These are phyloP conservation scores for Embidobia sp. DNA, from an alignment of 2,888 invertebrate genomes.

Conservation along the genomic window DNA sequence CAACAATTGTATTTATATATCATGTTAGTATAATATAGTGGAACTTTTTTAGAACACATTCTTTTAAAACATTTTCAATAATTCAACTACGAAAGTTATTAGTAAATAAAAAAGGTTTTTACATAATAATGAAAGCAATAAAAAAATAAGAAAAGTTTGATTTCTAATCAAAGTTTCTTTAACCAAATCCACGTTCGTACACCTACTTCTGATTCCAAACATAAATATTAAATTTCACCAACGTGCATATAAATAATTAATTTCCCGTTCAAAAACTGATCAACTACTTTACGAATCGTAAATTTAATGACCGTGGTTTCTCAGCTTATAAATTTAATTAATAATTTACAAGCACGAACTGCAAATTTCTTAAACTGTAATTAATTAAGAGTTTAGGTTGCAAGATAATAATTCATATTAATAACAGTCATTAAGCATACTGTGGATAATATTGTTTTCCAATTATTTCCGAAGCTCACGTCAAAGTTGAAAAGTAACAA, in stretches of 20 bases:
- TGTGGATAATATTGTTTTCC: constrained; percentile 11
- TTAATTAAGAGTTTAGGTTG: constrained; percentile 26
- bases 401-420: constrained; percentile 17
- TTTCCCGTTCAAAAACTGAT: constrained; percentile 12
- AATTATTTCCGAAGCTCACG: constrained; percentile 1
- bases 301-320: constrained; percentile 21
- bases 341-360: constrained; percentile 22
- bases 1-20: too few species aligned
- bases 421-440: constrained; percentile 12
- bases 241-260: background rate
- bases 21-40: too few species aligned
- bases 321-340: constrained; percentile 37
- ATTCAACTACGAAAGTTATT: too few species aligned
- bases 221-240: background rate
- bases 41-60: too few species aligned
- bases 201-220: too few species aligned
- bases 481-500: background rate
- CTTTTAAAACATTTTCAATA: too few species aligned
- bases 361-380: constrained; percentile 26
- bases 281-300: constrained; percentile 11
- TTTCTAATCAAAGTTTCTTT: too few species aligned
- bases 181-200: too few species aligned
- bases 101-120: too few species aligned
- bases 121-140: too few species aligned
- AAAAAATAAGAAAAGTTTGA: too few species aligned